These are phyloP conservation scores for Isichthys henryi DNA, from an alignment of 2,113 vertebrate species.

Conservation along the genomic window DNA sequence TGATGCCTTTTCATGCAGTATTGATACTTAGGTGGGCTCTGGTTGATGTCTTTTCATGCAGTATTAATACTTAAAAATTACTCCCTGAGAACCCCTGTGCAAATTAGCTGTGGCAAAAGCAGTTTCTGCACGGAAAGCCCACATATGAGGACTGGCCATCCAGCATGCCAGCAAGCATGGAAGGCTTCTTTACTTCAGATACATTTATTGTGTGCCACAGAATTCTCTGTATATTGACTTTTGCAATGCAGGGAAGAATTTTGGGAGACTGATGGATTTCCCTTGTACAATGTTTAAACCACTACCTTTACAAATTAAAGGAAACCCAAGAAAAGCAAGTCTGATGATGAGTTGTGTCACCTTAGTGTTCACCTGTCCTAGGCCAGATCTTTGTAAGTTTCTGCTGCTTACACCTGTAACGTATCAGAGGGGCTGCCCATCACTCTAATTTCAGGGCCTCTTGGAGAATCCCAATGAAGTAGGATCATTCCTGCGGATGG, in stretches of 20 bases:
- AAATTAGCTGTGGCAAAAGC: conserved; percentile 24
- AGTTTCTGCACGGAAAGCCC: conserved; percentile 55
- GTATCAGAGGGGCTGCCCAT: conserved; percentile 37
- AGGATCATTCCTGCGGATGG: conserved; percentile 32
- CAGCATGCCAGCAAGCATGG: conserved; percentile 58
- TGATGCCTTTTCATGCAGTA: neutral
- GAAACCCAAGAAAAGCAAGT: neutral
- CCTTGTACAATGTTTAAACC: neutral
- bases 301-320: neutral
- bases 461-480: conserved; percentile 40
- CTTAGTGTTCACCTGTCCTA: neutral
- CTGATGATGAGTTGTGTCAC: neutral
- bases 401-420: conserved; percentile 25
- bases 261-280: neutral
- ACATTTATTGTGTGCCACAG: conserved; percentile 76
- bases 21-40: neutral
- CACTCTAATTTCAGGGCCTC: conserved; percentile 32
- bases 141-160: conserved; percentile 28
- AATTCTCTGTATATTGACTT: conserved; percentile 1
- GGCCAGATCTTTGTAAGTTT: conserved; percentile 13
- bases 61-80: neutral
- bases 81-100: neutral
- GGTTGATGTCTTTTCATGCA: neutral
- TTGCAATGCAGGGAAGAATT: neutral
- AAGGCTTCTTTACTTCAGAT: conserved; percentile 74